These are phyloP conservation scores for Meghimatium bilineatum DNA, from an alignment of 2,888 invertebrate genomes.

Conservation along the genomic window DNA sequence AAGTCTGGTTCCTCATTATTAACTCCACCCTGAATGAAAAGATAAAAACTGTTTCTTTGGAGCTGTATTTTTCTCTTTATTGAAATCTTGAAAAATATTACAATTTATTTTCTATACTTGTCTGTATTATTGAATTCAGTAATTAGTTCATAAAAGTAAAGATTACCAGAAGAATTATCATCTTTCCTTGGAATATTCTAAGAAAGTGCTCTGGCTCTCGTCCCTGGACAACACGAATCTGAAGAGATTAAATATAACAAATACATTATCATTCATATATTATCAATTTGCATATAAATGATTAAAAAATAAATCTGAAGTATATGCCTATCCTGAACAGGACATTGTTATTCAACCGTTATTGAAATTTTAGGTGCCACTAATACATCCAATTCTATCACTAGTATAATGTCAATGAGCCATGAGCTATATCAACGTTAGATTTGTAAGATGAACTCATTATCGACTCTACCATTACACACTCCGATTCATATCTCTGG, in stretches of 20 bases:
- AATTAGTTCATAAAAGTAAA: not conserved
- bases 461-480: too few species aligned
- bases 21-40: conserved; percentile 79
- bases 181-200: conserved; percentile 89
- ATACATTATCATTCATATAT: not conserved
- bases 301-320: too few species aligned
- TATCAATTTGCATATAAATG: too few species aligned
- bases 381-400: too few species aligned
- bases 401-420: too few species aligned
- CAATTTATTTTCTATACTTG: not conserved
- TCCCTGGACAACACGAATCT: conserved; percentile 88
- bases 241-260: conserved; percentile 17
- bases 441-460: too few species aligned
- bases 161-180: conserved; percentile 79
- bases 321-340: too few species aligned
- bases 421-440: too few species aligned
- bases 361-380: too few species aligned
- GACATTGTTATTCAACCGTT: too few species aligned
- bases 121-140: not conserved
- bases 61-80: not conserved
- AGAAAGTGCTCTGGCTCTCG: conserved; percentile 93
- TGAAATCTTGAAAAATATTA: not conserved
- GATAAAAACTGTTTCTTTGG: too few species aligned
- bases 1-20: conserved; percentile 64
- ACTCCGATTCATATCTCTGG: too few species aligned